Evolutionary conservation across 2,113 vertebrate species (phyloP), one percentile per base, ranked within the genome.

Genomic region (Phalacrocorax brasilianus): DNA sequence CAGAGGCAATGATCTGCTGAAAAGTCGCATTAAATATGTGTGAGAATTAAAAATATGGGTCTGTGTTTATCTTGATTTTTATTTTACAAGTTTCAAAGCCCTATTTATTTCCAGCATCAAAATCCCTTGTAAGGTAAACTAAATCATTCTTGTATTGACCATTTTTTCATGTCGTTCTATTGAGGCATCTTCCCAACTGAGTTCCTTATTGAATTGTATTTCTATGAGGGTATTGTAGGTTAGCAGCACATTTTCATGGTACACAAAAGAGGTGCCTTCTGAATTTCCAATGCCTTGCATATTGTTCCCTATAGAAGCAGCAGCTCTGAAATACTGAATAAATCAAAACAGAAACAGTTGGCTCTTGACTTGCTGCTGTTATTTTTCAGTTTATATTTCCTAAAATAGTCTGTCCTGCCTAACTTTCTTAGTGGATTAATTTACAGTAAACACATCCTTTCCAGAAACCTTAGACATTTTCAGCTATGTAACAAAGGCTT

Each of bases 141-240:
- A 98, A 98, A 98, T 98, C 98, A 98, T 98, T 98, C 98, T 98
- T 92, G 97, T 98, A 98, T 98, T 98, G 98, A 98, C 97, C 95
- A 97, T 98, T 98, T 98, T 98, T 97, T 97, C 97, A 95, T 97
- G 97, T 98, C 27, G 4, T 97, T 97, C 98, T 98, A 96, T 97
- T 97, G 98, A 98, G 98, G 98, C 98, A 97, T 97, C 98, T 98
- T 98, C 98, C 98, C 98, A 98, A 97, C 98, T 98, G 98, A 98
- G 97, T 98, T 99, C 97, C 98, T 98, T 98, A 98, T 99, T 98
- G 98, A 98, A 98, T 98, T 98, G 98, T 98, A 98, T 98, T 99
- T 98, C 98, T 99, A 97, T 98, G 98, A 98, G 98, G 97, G 98
- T 98, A 98, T 98, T 99, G 98, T 98, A 98, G 98, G 98, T 98